A percentile compares a stretch with the other conserved stretches of the same genome.
These are phyloP conservation scores for Protonibea diacanthus DNA, from an alignment of 2,797 vertebrate genomes.

Conservation along the genomic window DNA sequence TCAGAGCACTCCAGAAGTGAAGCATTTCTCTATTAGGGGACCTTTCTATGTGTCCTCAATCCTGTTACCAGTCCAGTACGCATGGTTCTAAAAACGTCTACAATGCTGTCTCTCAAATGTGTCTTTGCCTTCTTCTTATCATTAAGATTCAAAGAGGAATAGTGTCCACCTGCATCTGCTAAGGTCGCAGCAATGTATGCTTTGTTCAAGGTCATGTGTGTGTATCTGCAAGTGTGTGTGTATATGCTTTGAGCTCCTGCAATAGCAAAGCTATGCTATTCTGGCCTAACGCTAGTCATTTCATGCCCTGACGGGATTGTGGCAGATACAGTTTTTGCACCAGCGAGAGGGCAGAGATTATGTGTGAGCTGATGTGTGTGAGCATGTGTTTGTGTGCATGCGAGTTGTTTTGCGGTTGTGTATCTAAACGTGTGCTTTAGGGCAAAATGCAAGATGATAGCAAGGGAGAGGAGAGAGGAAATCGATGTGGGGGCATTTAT, in stretches of 20 bases:
- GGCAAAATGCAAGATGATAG: slow-evolving; percentile 80
- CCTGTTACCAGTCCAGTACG: slow-evolving; percentile 53
- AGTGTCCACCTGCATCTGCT: slow-evolving; percentile 47
- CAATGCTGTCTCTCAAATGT: slow-evolving; percentile 42
- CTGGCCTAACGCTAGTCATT: slow-evolving; percentile 80
- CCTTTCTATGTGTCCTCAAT: slow-evolving; percentile 54
- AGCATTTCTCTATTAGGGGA: slow-evolving; percentile 47
- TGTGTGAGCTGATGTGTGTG: slow-evolving; percentile 61
- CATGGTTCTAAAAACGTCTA: slow-evolving; percentile 41
- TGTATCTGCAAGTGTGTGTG: slow-evolving; percentile 55
- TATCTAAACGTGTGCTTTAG: slow-evolving; percentile 70
- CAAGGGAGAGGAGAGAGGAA: slow-evolving; percentile 67
- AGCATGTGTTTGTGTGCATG: slow-evolving; percentile 31
- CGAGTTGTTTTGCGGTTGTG: slow-evolving; percentile 49
- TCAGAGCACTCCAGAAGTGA: slow-evolving; percentile 47
- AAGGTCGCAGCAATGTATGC: slow-evolving; percentile 54
- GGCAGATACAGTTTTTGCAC: slow-evolving; percentile 76
- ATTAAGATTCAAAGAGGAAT: slow-evolving; percentile 60
- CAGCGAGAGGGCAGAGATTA: slow-evolving; percentile 73
- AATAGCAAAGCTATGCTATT: slow-evolving; percentile 62
- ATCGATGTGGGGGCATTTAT: slow-evolving; percentile 76
- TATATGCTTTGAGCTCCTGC: slow-evolving; percentile 61
- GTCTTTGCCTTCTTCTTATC: slow-evolving; percentile 34
- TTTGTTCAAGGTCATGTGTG: slow-evolving; percentile 45
- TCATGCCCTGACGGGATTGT: slow-evolving; percentile 81